These are phyloP conservation scores for Saccostrea glomerata DNA, from an alignment of 1,140 invertebrate genomes.

Conservation along the genomic window DNA sequence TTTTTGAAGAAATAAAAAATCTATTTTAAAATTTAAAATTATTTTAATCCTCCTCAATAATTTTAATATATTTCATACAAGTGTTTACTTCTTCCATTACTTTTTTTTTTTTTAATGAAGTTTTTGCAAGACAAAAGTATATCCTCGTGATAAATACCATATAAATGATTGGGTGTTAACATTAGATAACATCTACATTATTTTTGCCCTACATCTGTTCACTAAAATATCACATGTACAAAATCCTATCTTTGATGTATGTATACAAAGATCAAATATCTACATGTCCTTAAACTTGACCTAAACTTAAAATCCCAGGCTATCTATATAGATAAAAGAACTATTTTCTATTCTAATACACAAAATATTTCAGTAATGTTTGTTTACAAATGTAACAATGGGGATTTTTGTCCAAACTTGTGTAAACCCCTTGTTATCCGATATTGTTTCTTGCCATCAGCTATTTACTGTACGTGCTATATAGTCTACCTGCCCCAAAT, in stretches of 20 bases:
- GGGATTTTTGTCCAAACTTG: neutral
- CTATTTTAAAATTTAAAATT: too few relatives aligned
- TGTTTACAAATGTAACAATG: slow-evolving; percentile 15
- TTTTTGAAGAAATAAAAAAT: too few relatives aligned
- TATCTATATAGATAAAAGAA: neutral
- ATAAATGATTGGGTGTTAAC: too few relatives aligned
- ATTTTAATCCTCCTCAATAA: too few relatives aligned
- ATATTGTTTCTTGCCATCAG: slow-evolving; percentile 18
- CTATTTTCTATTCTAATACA: neutral
- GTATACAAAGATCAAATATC: neutral
- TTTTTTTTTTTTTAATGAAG: too few relatives aligned
- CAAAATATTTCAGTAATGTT: neutral
- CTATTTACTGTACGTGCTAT: neutral
- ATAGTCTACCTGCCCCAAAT: neutral
- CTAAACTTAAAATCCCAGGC: neutral
- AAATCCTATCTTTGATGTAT: neutral
- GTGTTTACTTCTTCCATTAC: too few relatives aligned
- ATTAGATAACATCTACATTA: too few relatives aligned
- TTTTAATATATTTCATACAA: too few relatives aligned
- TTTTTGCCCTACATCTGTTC: neutral
- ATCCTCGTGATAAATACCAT: too few relatives aligned
- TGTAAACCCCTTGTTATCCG: neutral
- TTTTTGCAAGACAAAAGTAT: too few relatives aligned
- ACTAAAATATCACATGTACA: neutral
- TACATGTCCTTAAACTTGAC: neutral